phyloP scores from a whole-genome alignment of 2,797 vertebrate species.

The Coendou prehensilis region DNA sequence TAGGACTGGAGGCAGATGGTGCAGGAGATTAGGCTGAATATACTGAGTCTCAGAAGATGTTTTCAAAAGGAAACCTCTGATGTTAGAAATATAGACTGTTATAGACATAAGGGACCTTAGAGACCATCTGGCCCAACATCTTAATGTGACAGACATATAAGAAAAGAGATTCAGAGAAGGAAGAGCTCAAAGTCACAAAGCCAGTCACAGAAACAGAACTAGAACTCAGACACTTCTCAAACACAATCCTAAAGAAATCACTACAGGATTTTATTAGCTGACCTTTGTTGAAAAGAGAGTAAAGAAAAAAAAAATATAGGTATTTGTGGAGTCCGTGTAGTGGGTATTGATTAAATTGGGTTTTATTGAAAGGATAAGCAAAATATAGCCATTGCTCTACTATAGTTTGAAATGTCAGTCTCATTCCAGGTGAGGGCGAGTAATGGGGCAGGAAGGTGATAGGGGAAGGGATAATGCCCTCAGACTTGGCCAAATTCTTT shows the following conservation, averaged over 20 bases:
- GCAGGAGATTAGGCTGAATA: neutral
- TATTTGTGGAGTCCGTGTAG: conserved; percentile 24
- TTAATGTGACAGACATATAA: neutral
- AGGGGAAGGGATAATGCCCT: neutral
- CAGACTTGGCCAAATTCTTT: neutral
- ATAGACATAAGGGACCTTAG: neutral
- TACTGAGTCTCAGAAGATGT: neutral
- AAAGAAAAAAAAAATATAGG: neutral
- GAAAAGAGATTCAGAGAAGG: conserved; percentile 48
- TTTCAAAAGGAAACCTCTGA: conserved; percentile 6
- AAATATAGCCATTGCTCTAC: neutral
- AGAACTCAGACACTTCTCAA: conserved; percentile 22
- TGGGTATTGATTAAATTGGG: conserved; percentile 41
- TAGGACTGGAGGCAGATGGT: neutral
- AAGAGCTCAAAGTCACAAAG: neutral
- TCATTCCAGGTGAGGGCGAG: conserved; percentile 43
- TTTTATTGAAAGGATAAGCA: neutral
- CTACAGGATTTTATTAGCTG: conserved; percentile 19
- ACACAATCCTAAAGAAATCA: conserved; percentile 11
- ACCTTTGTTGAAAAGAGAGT: neutral
- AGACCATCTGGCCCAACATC: neutral
- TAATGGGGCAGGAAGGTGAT: neutral
- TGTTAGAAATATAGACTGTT: conserved; percentile 28
- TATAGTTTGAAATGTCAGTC: conserved; percentile 3
- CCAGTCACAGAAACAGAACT: conserved; percentile 36